These are phyloP conservation scores for Troilus luridus DNA, from an alignment of 2,888 invertebrate genomes.

Conservation along the genomic window DNA sequence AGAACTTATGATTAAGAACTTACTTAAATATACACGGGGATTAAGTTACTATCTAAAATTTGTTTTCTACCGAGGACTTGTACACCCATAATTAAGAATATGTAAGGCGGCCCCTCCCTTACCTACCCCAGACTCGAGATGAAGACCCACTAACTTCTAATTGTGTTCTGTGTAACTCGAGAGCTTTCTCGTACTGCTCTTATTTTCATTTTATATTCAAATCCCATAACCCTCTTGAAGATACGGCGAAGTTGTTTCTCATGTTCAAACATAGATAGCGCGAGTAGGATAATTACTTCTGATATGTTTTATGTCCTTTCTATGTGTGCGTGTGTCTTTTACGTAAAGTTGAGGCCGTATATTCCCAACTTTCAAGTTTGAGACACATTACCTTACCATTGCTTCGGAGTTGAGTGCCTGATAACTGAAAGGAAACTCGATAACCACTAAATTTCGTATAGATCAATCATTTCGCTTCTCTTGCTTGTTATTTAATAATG, in stretches of 20 bases:
- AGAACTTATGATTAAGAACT: no score
- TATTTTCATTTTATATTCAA: conserved; percentile 35
- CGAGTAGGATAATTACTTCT: neutral
- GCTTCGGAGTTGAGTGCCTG: neutral
- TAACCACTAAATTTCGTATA: neutral
- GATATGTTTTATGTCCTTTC: neutral
- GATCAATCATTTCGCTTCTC: neutral
- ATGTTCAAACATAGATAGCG: conserved; percentile 26
- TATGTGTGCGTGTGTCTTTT: neutral
- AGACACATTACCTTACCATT: neutral
- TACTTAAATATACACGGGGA: neutral
- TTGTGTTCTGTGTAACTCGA: conserved; percentile 19
- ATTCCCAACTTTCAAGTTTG: neutral
- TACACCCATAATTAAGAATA: neutral
- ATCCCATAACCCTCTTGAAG: conserved; percentile 2
- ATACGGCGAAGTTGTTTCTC: conserved; percentile 21
- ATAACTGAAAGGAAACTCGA: neutral
- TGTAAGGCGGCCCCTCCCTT: neutral
- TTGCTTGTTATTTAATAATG: no score
- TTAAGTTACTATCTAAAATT: neutral
- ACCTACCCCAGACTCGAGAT: neutral
- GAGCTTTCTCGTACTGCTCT: neutral
- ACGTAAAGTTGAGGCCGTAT: neutral
- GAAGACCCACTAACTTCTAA: conserved; percentile 29
- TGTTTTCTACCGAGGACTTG: neutral